Base-by-base conservation (phyloP, 2,888 invertebrate genomes). In the Heliconius charithonia region DNA sequence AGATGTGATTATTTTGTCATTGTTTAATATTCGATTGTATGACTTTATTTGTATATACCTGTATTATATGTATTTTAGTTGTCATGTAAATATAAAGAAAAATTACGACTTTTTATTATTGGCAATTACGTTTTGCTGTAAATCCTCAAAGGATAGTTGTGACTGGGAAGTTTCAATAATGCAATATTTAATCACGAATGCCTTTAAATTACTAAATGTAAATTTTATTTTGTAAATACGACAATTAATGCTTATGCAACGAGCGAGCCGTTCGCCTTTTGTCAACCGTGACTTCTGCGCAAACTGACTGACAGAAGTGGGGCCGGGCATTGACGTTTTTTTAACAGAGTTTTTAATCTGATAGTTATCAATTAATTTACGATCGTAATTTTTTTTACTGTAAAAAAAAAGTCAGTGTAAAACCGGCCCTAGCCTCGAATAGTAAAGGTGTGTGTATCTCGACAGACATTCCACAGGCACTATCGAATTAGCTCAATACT, bases 221-320 rank as follows among this genome's bases (percentile, higher is more conserved):
- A 88, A 89, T 91, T 92, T 89, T 85, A 89, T 56, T 92, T 91
- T 94, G 92, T 94, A 93, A 92, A 93, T 93, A 93, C 88, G 88
- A 90, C 90, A 89, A 91, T 90, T 89, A 89, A 91, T 91, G 92
- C 91, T 91, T 56, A 88, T 88, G 89, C 90, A 91, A 93, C 90
- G 91, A 91, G 92, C 91, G 89, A 90, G 89, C 90, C 90, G 88
- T 91, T 45, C 88, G 89, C 89, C 87, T 87, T 85, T 70, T 88
- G 88, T 88, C 87, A 90, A 92, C 91, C 91, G 90, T 86, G 91
- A 93, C 93, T 94, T 94, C 94, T 94, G 93, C 92, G 92, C 93
- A 93, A 90, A 90, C 89, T 85, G 84, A 85, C 83, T 76, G 76
- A 82, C 80, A 82, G 83, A 83, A 79, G 79, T 59, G 59, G 22